Conservation (phyloP, 2,888 invertebrate genomes). For the Megamerina dolium region DNA sequence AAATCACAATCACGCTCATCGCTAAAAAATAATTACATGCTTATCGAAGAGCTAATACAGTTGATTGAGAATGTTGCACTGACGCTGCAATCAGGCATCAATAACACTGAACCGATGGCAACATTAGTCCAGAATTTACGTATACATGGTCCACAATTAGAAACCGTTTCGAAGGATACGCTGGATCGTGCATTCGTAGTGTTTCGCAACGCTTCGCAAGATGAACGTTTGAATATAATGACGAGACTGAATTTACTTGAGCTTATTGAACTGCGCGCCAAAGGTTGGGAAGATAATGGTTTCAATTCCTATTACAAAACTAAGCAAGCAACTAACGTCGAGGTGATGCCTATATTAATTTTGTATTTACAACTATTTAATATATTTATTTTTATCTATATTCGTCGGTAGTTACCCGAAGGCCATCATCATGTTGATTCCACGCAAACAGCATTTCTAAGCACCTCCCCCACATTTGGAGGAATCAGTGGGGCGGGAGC, state of each 20-base stretch:
- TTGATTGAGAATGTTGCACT: constrained; percentile 76
- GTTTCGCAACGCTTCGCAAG: constrained; percentile 83
- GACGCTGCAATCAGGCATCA: constrained; percentile 65
- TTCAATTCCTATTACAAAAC: constrained; percentile 79
- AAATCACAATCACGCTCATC: constrained; percentile 56
- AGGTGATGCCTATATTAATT: constrained; percentile 40
- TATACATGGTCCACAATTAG: constrained; percentile 72
- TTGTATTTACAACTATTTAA: neutral
- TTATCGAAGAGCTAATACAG: constrained; percentile 76
- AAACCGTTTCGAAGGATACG: constrained; percentile 77
- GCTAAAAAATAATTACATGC: constrained; percentile 43
- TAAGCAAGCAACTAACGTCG: constrained; percentile 58
- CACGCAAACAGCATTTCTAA: constrained; percentile 49
- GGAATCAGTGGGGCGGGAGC: constrained; percentile 37
- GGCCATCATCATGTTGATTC: constrained; percentile 31
- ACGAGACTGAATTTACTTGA: constrained; percentile 84
- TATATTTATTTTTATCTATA: neutral
- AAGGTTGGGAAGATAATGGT: constrained; percentile 83
- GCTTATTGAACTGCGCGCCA: constrained; percentile 86
- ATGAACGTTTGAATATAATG: constrained; percentile 77
- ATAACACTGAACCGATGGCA: constrained; percentile 68
- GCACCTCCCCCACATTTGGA: constrained; percentile 53
- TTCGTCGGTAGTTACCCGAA: constrained; percentile 30
- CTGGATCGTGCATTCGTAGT: constrained; percentile 78
- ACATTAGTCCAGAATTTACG: constrained; percentile 76